Evolutionary conservation across 2,888 invertebrate genomes (phyloP).

Genomic region (Noctua janthina): DNA sequence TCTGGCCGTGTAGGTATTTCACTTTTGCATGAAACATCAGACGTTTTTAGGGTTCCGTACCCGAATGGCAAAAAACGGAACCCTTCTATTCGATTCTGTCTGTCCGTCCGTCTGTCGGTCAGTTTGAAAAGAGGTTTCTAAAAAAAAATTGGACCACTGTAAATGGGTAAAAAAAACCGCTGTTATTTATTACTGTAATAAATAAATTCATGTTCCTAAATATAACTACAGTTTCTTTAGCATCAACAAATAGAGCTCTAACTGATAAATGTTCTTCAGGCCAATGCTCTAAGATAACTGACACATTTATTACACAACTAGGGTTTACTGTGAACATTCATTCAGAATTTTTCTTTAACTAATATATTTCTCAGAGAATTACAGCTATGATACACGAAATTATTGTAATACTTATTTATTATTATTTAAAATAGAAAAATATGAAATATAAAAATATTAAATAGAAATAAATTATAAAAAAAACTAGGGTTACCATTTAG

Average conservation of each 20-base stretch:
- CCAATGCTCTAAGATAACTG: conserved; percentile 26
- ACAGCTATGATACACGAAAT: background rate
- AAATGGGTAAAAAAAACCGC: too few relatives aligned
- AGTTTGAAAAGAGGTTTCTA: too few relatives aligned
- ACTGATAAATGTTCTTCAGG: conserved; percentile 24
- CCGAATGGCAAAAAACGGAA: too few relatives aligned
- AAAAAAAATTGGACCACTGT: too few relatives aligned
- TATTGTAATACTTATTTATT: background rate
- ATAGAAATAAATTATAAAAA: background rate
- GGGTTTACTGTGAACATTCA: background rate
- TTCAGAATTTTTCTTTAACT: background rate
- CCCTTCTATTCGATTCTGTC: too few relatives aligned
- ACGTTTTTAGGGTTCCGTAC: too few relatives aligned
- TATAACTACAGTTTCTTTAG: background rate
- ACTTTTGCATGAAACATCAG: too few relatives aligned
- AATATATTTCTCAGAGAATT: background rate
- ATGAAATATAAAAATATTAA: background rate
- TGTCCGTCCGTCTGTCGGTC: too few relatives aligned
- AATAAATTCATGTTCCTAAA: background rate
- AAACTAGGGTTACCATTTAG: background rate
- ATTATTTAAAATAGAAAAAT: background rate
- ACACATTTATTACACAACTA: background rate
- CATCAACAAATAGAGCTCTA: background rate
- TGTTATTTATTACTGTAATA: background rate
- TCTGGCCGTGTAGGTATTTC: too few relatives aligned